These are phyloP conservation scores for Aradophagus sp. DNA, from an alignment of 1,140 invertebrate species.

Conservation along the genomic window DNA sequence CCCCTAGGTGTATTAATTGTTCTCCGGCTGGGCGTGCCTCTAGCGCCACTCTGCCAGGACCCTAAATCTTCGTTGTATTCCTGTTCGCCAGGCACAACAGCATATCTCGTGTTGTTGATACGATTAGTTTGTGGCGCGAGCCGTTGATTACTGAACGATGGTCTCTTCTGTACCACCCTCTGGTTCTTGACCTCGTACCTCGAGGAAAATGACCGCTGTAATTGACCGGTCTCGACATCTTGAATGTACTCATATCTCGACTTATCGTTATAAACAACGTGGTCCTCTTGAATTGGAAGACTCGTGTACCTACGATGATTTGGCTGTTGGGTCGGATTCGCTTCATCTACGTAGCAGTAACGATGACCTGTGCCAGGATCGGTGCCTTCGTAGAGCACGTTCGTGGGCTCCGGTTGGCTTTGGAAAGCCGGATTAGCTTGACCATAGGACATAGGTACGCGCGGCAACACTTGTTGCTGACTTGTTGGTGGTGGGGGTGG, in stretches of 20 bases:
- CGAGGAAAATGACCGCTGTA: slow-evolving; percentile 59
- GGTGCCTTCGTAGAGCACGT: slow-evolving; percentile 11
- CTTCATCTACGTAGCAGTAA: slow-evolving; percentile 66
- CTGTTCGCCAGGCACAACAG: slow-evolving; percentile 58
- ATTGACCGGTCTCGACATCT: slow-evolving; percentile 55
- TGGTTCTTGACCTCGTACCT: slow-evolving; percentile 63
- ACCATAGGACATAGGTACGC: slow-evolving; percentile 52
- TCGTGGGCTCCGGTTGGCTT: slow-evolving; percentile 41
- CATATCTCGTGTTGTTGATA: slow-evolving; percentile 53
- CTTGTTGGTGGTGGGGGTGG: slow-evolving; percentile 63
- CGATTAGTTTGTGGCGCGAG: slow-evolving; percentile 49
- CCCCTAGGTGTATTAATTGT: slow-evolving; percentile 56
- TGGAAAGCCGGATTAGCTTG: slow-evolving; percentile 68
- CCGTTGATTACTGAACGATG: slow-evolving; percentile 45
- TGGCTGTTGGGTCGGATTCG: slow-evolving; percentile 18
- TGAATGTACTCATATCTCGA: slow-evolving; percentile 69
- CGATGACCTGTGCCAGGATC: slow-evolving; percentile 40
- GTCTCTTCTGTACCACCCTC: slow-evolving; percentile 43
- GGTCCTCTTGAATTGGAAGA: slow-evolving; percentile 60
- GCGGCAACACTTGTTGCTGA: slow-evolving; percentile 52
- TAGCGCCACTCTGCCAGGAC: slow-evolving; percentile 43
- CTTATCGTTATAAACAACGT: slow-evolving; percentile 44
- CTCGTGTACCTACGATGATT: slow-evolving; percentile 61
- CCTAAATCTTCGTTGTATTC: slow-evolving; percentile 48
- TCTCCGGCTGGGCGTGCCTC: slow-evolving; percentile 14